Base-by-base conservation (phyloP, 2,113 vertebrate species). In the Elephantulus edwardii region DNA sequence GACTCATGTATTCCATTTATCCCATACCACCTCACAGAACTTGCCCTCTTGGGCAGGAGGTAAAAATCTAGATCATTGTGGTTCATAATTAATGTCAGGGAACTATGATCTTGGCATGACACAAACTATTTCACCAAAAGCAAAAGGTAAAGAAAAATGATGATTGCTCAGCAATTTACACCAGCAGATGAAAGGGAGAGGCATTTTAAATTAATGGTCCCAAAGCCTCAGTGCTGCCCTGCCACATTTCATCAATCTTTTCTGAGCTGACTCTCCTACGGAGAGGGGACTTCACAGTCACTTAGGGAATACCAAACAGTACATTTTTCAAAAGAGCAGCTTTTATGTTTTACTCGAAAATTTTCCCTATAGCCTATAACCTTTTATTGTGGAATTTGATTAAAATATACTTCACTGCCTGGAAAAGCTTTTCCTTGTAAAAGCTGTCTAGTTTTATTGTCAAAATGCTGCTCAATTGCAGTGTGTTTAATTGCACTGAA, bases 31-130 rank as follows among this genome's bases (percentile, higher is more conserved):
- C 83, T 95, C 88, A 94, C 89, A 94, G 91, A 95, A 46, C 93
- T 94, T 96, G 93, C 92, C 71, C 89, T 97, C 58, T 11, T 46
- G 83, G 84, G 83, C 83, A 91, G 89, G 87, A 96, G 83, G 92
- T 97, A 96, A 97, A 90, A 93, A 80, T 74, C 81, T 83, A 44
- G 86, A 81, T 93, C 88, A 97, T 88, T 38, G 79, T 93, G 91
- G 88, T 96, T 95, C 96, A 96, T 97, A 97, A 98, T 98, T 98
- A 98, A 97, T 97, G 96, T 97, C 96, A 96, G 86, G 80, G 92
- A 97, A 96, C 95, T 97, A 76, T 96, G 97, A 97, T 97, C 93
- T 91, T 92, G 71, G 95, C 92, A 86, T 91, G 96, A 97, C 96
- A 97, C 5, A 1, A 96, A 93, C 94, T 95, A 48, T 96, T 97